Conservation (phyloP, 2,113 vertebrate genomes). For the Spermophilus dauricus region DNA sequence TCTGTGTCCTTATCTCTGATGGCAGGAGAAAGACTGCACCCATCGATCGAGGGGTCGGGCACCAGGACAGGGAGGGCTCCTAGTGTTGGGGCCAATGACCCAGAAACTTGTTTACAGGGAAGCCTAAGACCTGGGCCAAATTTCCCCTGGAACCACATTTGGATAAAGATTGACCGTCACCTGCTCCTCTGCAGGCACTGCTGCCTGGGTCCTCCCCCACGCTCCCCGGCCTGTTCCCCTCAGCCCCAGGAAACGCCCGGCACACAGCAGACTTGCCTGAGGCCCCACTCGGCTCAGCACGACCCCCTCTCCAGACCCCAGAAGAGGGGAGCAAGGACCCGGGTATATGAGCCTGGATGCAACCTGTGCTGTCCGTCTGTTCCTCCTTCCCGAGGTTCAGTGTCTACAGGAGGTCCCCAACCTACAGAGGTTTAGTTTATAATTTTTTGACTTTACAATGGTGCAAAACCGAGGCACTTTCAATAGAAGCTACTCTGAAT, state of each 20-base stretch:
- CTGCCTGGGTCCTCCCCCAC: background rate
- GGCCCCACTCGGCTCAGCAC: too few species aligned
- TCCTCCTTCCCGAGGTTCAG: too few species aligned
- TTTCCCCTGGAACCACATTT: background rate
- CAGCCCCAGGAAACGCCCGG: too few species aligned
- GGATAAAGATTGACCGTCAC: background rate
- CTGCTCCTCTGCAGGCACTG: background rate
- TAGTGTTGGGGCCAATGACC: background rate
- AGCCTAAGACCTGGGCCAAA: conserved; percentile 41
- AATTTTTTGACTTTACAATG: background rate
- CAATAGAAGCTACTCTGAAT: background rate
- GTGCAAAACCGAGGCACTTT: background rate
- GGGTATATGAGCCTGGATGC: rapidly evolving
- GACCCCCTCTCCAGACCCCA: background rate
- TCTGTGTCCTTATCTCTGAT: conserved; percentile 68
- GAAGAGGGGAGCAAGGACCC: too few species aligned
- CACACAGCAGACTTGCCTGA: rapidly evolving
- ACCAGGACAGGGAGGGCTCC: background rate
- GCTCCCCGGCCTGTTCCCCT: rapidly evolving
- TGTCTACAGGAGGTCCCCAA: background rate
- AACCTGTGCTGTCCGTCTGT: background rate
- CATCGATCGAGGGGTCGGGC: background rate
- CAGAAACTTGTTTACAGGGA: conserved; percentile 54
- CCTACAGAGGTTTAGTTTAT: background rate
- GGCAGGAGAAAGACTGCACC: conserved; percentile 50